Percentiles rank a stretch among this genome's conserved stretches.
These are phyloP conservation scores for Polypterus bichir DNA, from an alignment of 2,113 vertebrate genomes.

Conservation along the genomic window DNA sequence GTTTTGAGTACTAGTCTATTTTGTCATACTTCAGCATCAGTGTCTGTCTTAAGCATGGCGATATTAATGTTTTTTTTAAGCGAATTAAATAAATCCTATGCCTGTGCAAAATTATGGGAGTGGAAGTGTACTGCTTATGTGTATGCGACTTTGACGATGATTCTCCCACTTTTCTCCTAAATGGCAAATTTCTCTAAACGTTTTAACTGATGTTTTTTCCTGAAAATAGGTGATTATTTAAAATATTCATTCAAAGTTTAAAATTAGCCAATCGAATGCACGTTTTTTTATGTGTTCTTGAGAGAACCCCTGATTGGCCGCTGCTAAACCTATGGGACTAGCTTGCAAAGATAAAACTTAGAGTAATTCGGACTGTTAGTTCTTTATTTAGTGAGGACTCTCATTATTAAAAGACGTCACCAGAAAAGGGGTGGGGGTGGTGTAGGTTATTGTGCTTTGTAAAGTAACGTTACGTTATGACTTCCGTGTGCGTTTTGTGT, in stretches of 20 bases:
- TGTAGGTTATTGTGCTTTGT: constrained; percentile 3
- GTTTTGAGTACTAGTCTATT: no score
- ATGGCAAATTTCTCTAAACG: no score
- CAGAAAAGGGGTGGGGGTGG: neutral
- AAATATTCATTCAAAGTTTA: neutral
- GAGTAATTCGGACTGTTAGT: neutral
- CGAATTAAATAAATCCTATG: no score
- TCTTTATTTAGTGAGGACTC: neutral
- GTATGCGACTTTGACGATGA: no score
- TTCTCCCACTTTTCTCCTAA: no score
- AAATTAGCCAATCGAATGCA: constrained; percentile 6
- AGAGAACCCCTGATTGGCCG: constrained; percentile 9
- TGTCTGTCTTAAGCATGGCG: no score
- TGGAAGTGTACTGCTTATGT: no score
- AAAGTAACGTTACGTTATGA: constrained; percentile 21
- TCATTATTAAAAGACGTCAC: constrained; percentile 19
- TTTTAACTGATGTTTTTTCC: no score
- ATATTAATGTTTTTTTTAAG: no score
- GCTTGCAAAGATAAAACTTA: constrained; percentile 4
- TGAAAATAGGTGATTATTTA: no score
- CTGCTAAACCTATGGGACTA: constrained; percentile 1
- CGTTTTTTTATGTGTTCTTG: constrained; percentile 2
- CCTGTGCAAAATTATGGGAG: no score
- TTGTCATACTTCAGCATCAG: no score
- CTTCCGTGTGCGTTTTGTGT: constrained; percentile 1